These are phyloP conservation scores for Hypsibius dujardini DNA, from an alignment of 1,140 invertebrate species.

Conservation along the genomic window DNA sequence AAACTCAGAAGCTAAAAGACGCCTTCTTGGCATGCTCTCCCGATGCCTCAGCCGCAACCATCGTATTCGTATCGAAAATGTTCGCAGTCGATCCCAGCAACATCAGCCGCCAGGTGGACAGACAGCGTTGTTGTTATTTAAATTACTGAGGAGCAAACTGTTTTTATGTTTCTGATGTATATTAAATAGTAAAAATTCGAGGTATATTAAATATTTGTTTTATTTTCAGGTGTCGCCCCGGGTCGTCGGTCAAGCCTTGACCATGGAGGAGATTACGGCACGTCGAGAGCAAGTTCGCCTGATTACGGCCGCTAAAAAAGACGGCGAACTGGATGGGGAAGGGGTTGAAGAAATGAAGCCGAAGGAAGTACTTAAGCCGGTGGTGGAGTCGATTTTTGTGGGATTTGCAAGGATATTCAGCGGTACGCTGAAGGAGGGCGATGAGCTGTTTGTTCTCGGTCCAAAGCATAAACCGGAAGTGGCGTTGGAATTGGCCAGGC, in stretches of 20 bases:
- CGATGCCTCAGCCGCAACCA: constrained; percentile 45
- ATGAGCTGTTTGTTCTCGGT: constrained; percentile 59
- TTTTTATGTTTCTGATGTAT: too few relatives aligned
- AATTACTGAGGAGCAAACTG: too few relatives aligned
- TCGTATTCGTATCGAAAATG: constrained; percentile 90
- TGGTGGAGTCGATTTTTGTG: constrained; percentile 53
- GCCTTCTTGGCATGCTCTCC: constrained; percentile 54
- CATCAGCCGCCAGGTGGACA: too few relatives aligned
- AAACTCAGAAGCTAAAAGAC: constrained; percentile 54
- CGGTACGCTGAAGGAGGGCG: constrained; percentile 58
- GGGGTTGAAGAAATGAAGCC: not conserved
- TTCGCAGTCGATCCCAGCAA: constrained; percentile 42
- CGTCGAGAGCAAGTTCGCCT: constrained; percentile 44
- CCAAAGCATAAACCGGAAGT: constrained; percentile 65
- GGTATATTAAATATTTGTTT: too few relatives aligned
- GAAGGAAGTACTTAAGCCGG: constrained; percentile 24
- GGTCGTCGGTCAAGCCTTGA: constrained; percentile 36
- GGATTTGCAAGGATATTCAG: constrained; percentile 87
- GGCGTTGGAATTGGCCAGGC: constrained; percentile 40
- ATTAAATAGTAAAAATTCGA: too few relatives aligned
- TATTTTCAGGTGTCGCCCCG: too few relatives aligned
- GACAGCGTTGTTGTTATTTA: too few relatives aligned
- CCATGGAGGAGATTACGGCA: constrained; percentile 51
- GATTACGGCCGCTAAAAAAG: constrained; percentile 24
- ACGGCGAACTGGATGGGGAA: constrained; percentile 18